Conservation (phyloP, 2,888 invertebrate genomes). For the Epistrophe eligans region DNA sequence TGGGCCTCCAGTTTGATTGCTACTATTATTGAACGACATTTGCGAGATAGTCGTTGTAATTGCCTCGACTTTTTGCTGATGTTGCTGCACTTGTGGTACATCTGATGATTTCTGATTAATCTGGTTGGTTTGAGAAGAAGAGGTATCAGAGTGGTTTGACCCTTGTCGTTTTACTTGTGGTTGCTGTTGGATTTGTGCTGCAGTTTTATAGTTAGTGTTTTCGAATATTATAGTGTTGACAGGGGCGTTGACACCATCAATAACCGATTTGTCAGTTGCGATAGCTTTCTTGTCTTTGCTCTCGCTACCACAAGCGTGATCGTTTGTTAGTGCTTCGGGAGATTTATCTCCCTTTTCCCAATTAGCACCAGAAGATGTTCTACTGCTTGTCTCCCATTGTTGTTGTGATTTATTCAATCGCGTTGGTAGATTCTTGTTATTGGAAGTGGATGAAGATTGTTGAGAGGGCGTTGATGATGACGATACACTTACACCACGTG, state of each 20-base stretch:
- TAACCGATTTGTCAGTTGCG: constrained; percentile 68
- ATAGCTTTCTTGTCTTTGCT: constrained; percentile 61
- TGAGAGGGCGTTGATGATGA: constrained; percentile 41
- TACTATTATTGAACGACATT: constrained; percentile 85
- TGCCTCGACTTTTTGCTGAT: constrained; percentile 80
- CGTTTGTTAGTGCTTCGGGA: constrained; percentile 47
- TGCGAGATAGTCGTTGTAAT: constrained; percentile 86
- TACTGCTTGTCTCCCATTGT: constrained; percentile 64
- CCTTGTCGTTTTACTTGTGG: constrained; percentile 84
- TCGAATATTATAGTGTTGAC: constrained; percentile 96
- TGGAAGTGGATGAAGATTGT: constrained; percentile 62
- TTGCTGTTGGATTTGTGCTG: constrained; percentile 84
- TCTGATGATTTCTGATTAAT: constrained; percentile 61
- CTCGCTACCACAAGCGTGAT: constrained; percentile 61
- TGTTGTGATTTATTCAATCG: constrained; percentile 61
- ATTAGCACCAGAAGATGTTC: constrained; percentile 53
- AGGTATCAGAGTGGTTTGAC: constrained; percentile 78
- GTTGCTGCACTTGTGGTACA: constrained; percentile 58
- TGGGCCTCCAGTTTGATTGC: constrained; percentile 76
- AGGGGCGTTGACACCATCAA: constrained; percentile 91
- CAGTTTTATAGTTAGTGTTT: constrained; percentile 94
- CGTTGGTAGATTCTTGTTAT: constrained; percentile 58
- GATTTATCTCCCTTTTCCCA: constrained; percentile 67
- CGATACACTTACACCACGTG: constrained; percentile 54
- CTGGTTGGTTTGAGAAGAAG: constrained; percentile 50